Base-by-base conservation (phyloP, 2,888 invertebrate species). In the Cryptosula pallasiana region DNA sequence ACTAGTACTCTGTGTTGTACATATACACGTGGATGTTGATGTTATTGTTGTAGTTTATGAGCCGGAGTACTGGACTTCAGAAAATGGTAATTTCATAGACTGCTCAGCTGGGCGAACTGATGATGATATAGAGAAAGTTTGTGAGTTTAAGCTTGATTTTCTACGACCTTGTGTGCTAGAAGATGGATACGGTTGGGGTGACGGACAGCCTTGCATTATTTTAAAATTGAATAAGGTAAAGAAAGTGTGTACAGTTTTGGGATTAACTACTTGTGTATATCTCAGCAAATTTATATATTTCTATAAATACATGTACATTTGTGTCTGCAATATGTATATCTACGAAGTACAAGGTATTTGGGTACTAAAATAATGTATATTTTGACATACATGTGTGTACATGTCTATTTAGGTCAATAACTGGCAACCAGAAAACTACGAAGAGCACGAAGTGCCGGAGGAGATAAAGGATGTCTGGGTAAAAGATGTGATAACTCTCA, bases 1-100 rank as follows among this genome's bases (percentile, higher is more conserved):
- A n/a, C n/a, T 13, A 13, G 20, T 45, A 13, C 20, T 9, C 20
- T 90, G 55, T 58, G n/a, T n/a, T 58, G 5, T 13, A 13, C 9
- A 9, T 13, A 9, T 58, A 9, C 5, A n/a, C n/a, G n/a, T n/a
- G n/a, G n/a, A n/a, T n/a, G n/a, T n/a, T n/a, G n/a, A n/a, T 23
- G 9, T 58, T 58, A 9, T 27, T 35, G 3, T 36, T 70, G 35
- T 54, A 70, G 70, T 32, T 9, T 70, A 70, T 45, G 55, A 70
- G 27, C 55, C 70, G 3, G n/a, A 36, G 5, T 25, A 70, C 29
- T 54, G 55, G 55, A 70, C 55, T 2, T 36, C 45, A 27, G 55
- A 35, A 16, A 63, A 63, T 63, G 63, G 63, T 70, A 70, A 70
- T 45, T 70, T 70, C 29, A 70, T 70, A 25, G 70, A 70, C 70